These are phyloP conservation scores for Microplitis deprimator DNA, from an alignment of 2,888 invertebrate species.

Conservation along the genomic window DNA sequence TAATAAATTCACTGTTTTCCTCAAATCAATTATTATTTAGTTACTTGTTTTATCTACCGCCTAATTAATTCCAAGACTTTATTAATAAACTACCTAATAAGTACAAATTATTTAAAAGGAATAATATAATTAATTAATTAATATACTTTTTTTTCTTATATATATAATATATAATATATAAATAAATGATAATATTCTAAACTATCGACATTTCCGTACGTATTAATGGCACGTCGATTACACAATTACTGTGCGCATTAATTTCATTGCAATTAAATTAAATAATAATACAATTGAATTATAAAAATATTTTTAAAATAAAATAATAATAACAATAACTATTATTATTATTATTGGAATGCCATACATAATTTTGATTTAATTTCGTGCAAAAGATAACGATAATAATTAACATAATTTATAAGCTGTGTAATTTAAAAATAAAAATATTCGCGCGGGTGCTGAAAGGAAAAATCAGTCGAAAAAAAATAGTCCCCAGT, in stretches of 20 bases:
- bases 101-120: conserved; percentile 4
- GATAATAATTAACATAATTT: conserved; percentile 3
- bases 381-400: neutral
- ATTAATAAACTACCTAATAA: neutral
- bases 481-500: conserved; percentile 9
- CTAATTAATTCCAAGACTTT: neutral
- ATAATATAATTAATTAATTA: neutral
- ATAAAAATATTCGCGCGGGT: neutral
- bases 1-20: too few species aligned
- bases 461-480: conserved; percentile 10
- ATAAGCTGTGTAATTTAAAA: neutral
- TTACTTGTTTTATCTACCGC: neutral
- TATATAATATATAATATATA: neutral
- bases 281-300: neutral
- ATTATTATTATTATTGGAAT: neutral
- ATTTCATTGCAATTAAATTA: conserved; percentile 9
- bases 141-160: neutral
- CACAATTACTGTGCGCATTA: conserved; percentile 34
- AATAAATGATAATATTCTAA: neutral
- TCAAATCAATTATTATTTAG: neutral
- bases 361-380: conserved; percentile 15
- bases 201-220: conserved; percentile 12
- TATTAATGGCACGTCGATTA: conserved; percentile 37
- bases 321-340: neutral
- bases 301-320: neutral